Conservation (phyloP, 53 echinoderm and acorn worm species). For the Temnopleurus reevesii region DNA sequence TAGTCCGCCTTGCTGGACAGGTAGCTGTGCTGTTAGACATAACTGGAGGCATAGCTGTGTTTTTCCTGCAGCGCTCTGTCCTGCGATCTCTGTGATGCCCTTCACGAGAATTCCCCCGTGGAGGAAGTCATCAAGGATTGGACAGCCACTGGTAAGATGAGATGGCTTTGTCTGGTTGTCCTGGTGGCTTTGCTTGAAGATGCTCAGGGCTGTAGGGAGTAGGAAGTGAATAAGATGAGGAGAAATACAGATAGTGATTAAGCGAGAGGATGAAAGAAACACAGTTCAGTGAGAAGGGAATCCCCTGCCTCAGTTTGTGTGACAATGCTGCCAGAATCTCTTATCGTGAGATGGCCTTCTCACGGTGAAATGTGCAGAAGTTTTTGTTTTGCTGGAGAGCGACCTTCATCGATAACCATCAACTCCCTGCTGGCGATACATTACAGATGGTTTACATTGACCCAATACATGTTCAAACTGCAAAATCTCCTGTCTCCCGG, state of each 20-base stretch:
- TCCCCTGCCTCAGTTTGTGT: too few relatives aligned
- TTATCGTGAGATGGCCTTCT: too few relatives aligned
- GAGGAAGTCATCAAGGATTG: slow-evolving; percentile 84
- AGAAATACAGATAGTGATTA: background rate
- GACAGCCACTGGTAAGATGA: slow-evolving; percentile 77
- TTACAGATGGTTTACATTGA: too few relatives aligned
- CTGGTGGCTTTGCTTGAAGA: background rate
- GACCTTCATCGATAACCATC: too few relatives aligned
- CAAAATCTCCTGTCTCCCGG: too few relatives aligned
- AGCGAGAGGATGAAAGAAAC: background rate
- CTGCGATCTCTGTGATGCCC: slow-evolving; percentile 94
- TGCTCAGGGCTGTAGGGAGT: background rate
- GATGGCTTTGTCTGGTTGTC: background rate
- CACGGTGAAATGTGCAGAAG: too few relatives aligned
- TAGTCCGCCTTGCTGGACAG: slow-evolving; percentile 70
- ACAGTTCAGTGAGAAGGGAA: too few relatives aligned
- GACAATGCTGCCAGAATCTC: too few relatives aligned
- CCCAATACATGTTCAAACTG: too few relatives aligned
- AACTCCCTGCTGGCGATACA: too few relatives aligned
- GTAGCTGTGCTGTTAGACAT: slow-evolving; percentile 84
- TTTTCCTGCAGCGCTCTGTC: slow-evolving; percentile 96
- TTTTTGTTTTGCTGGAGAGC: too few relatives aligned
- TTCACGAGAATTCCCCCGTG: slow-evolving; percentile 81
- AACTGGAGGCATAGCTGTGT: slow-evolving; percentile 96
- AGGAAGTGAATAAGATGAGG: background rate